Conservation (phyloP, 2,797 vertebrate genomes). For the Notamacropus eugenii region DNA sequence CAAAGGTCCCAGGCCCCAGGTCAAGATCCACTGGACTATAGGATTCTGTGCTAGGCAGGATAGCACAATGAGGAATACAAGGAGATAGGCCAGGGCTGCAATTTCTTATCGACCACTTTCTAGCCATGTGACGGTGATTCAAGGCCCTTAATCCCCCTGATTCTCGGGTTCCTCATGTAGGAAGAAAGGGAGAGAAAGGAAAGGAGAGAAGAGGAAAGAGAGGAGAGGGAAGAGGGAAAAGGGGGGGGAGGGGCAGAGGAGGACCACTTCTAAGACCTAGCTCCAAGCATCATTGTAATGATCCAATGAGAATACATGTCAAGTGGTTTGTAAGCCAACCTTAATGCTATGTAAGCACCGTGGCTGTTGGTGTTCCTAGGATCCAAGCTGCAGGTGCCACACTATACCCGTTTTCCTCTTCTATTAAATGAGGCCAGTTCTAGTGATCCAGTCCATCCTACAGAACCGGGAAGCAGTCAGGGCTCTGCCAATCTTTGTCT, state of each 20-base stretch:
- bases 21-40: neutral
- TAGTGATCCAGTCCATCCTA: neutral
- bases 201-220: neutral
- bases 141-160: no score
- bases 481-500: neutral
- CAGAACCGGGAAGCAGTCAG: neutral
- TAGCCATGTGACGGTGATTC: no score
- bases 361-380: no score
- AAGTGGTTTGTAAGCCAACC: no score
- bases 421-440: neutral
- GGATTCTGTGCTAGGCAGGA: no score
- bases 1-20: neutral
- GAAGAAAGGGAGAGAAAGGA: no score
- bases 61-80: neutral
- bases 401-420: neutral
- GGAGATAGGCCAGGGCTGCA: neutral
- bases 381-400: no score
- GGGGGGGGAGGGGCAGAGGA: constrained; percentile 29
- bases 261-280: neutral
- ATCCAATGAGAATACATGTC: no score
- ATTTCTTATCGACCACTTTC: neutral
- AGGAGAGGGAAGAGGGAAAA: neutral
- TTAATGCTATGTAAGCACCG: no score
- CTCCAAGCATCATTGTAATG: neutral
- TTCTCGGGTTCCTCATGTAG: no score